Percentiles rank a stretch among this genome's conserved stretches.
These are phyloP conservation scores for Leucopternis melanops DNA, from an alignment of 2,113 vertebrate genomes.

Conservation along the genomic window DNA sequence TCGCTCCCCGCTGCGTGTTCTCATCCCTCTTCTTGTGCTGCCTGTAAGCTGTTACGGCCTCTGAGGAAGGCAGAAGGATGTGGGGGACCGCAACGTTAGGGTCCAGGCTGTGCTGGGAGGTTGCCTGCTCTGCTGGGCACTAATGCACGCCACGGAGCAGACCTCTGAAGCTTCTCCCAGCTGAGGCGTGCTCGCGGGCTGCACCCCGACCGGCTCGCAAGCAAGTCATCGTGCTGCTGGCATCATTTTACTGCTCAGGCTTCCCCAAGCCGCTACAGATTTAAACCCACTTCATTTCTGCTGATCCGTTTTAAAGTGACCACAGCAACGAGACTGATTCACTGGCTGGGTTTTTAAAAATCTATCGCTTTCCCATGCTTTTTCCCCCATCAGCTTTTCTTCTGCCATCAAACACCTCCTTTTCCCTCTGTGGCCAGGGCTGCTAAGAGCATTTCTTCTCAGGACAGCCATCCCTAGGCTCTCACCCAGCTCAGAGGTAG, in stretches of 20 bases:
- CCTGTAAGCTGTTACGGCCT: accelerated
- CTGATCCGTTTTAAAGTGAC: neutral
- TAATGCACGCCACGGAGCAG: accelerated
- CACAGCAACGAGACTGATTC: neutral
- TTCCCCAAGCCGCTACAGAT: neutral
- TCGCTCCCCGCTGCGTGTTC: accelerated
- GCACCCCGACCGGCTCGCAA: neutral
- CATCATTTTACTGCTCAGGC: neutral
- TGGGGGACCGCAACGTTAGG: accelerated
- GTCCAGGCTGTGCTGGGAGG: too few species aligned
- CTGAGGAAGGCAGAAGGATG: neutral
- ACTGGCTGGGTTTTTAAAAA: neutral
- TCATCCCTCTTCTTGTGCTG: too few species aligned
- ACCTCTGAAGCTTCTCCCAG: neutral
- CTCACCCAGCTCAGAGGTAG: neutral
- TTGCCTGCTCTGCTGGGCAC: neutral
- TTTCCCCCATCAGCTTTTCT: neutral
- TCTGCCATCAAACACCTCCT: neutral
- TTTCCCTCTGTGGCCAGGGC: neutral
- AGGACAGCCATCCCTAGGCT: neutral
- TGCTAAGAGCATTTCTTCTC: neutral
- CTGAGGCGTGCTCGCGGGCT: neutral
- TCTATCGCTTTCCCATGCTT: accelerated
- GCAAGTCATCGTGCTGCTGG: too few species aligned
- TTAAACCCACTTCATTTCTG: neutral